Evolutionary conservation across 2,888 invertebrate species (phyloP), one percentile per base, ranked within the genome.

Genomic region (Meta bourneti): DNA sequence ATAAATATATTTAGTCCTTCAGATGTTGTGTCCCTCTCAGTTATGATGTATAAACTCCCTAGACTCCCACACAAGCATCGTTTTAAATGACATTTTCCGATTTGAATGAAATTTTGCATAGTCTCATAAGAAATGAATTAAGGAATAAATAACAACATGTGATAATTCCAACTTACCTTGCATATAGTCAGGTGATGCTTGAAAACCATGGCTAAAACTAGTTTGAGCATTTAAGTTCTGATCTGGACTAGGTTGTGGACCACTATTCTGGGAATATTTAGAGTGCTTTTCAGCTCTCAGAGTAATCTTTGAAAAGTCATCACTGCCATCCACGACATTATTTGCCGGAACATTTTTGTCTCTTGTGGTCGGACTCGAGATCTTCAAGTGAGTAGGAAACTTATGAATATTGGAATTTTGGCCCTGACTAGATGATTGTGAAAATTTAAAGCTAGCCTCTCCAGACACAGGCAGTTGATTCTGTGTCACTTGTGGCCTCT

Each of bases 391-490:
- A 51, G 49, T 86, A 54, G 86, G 54, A 77, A 78, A 81, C 54
- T 75, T 75, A 77, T 81, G 75, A 6, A 34, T 48, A 19, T 91
- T 91, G 86, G 86, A 91, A 16, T 61, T 61, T 48, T 74, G 84
- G 72, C 34, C 7, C n/a, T 91, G 89, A 89, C 92, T 92, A 89
- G 92, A 92, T 34, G 75, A 51, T 77, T 52, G 13, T 0, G 71
- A 72, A 69, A 78, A 49, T 54, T 80, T 87, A 48, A 71, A 71
- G 13, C 51, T 34, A 11, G 71, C 19, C 19, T 86, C 54, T 13
- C 20, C 78, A 54, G 70, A 20, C n/a, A 34, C 34, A 48, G 84
- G 75, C 75, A 84, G 75, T 54, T 75, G 54, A 75, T 51, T 78
- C 4, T 79, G 84, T 48, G 89, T 51, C 34, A 52, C 72, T 7